Percentiles rank a stretch among this genome's conserved stretches.
Conservation (phyloP, 2,888 invertebrate species). For the Agriopis marginaria region DNA sequence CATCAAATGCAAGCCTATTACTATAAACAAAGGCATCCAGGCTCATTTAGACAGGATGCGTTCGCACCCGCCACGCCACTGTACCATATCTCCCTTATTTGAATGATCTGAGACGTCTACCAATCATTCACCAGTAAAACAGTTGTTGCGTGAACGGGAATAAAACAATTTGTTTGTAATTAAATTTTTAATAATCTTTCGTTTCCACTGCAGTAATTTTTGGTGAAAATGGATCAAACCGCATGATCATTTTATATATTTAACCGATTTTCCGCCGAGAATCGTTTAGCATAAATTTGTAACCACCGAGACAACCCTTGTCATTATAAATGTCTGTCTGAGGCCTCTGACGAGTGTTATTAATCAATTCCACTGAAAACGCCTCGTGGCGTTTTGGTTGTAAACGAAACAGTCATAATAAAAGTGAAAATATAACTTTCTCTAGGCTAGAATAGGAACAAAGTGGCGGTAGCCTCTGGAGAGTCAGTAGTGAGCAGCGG, state of each 20-base stretch:
- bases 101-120: conserved; percentile 5
- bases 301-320: conserved; percentile 54
- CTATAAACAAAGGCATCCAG: no score
- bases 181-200: conserved; percentile 30
- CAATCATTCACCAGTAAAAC: conserved; percentile 50
- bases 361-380: conserved; percentile 35
- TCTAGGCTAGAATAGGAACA: conserved; percentile 61
- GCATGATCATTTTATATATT: conserved; percentile 28
- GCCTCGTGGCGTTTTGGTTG: conserved; percentile 12
- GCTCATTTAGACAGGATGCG: no score
- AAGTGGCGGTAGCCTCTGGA: conserved; percentile 52
- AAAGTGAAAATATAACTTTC: conserved; percentile 72
- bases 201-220: conserved; percentile 10
- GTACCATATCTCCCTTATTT: no score
- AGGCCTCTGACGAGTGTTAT: conserved; percentile 45
- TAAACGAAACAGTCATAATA: conserved; percentile 42
- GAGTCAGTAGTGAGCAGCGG: conserved; percentile 39
- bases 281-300: conserved; percentile 47
- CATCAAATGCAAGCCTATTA: no score
- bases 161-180: conserved; percentile 32
- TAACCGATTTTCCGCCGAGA: conserved; percentile 23
- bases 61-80: no score
- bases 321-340: conserved; percentile 61
- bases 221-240: conserved; percentile 34
- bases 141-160: conserved; percentile 41